Conservation (phyloP, 2,113 vertebrate genomes). For the Cinclus mexicanus region DNA sequence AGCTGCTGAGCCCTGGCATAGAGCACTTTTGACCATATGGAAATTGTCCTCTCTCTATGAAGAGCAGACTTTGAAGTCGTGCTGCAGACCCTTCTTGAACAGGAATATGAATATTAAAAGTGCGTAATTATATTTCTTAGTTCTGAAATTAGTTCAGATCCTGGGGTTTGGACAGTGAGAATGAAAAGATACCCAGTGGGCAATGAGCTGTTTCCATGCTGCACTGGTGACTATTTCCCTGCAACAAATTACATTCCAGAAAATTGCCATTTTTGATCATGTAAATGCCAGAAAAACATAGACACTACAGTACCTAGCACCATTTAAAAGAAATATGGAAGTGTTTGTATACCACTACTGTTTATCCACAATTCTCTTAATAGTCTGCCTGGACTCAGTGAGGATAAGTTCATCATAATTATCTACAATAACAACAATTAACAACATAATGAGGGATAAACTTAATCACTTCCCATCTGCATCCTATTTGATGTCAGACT, state of each 20-base stretch:
- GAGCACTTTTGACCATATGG: neutral
- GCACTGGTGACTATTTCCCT: neutral
- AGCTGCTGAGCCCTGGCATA: neutral
- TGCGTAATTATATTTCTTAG: neutral
- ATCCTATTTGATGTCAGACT: neutral
- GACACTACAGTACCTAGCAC: neutral
- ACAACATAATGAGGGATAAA: constrained; percentile 18
- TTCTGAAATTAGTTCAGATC: neutral
- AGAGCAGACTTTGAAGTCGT: neutral
- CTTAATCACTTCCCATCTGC: constrained; percentile 33
- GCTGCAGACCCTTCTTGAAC: neutral
- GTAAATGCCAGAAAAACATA: neutral
- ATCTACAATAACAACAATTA: constrained; percentile 48
- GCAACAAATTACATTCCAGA: neutral
- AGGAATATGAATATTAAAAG: neutral
- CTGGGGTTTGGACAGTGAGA: neutral
- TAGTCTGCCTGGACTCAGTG: neutral
- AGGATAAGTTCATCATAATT: constrained; percentile 18
- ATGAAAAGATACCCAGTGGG: neutral
- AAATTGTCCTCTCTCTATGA: neutral
- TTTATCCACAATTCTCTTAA: constrained; percentile 35
- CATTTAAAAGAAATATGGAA: neutral
- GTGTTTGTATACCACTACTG: constrained; percentile 11
- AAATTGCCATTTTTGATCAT: neutral
- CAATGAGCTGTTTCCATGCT: neutral